phyloP scores from a whole-genome alignment of 2,888 invertebrate genomes.

The Labia minor region DNA sequence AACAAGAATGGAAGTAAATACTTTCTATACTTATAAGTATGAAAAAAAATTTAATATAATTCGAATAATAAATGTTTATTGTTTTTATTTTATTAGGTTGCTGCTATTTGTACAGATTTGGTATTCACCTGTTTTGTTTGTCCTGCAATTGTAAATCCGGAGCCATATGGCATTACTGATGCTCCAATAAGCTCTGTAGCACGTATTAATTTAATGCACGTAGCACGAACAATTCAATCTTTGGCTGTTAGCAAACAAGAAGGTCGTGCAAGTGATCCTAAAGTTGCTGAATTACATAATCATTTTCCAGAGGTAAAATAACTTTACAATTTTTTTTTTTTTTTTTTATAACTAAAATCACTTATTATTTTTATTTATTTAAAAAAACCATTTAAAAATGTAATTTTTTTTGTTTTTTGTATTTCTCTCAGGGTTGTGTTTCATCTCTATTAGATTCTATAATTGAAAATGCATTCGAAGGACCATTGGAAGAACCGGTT shows the following conservation, averaged over 20 bases:
- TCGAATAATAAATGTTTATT: too few relatives aligned
- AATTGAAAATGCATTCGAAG: constrained; percentile 40
- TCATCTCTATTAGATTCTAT: constrained; percentile 66
- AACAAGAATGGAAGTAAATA: too few relatives aligned
- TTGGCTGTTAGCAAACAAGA: constrained; percentile 77
- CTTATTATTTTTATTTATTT: not conserved
- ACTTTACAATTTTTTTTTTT: too few relatives aligned
- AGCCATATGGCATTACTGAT: constrained; percentile 87
- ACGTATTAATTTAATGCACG: constrained; percentile 77
- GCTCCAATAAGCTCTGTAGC: constrained; percentile 84
- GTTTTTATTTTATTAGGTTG: too few relatives aligned
- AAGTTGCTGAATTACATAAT: constrained; percentile 62
- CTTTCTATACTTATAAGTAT: too few relatives aligned
- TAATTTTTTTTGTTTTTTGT: too few relatives aligned
- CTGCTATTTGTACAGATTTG: constrained; percentile 76
- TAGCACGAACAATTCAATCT: constrained; percentile 88
- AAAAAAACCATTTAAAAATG: too few relatives aligned
- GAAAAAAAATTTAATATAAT: too few relatives aligned
- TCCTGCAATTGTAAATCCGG: constrained; percentile 92
- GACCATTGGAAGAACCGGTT: constrained; percentile 39
- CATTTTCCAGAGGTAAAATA: constrained; percentile 64
- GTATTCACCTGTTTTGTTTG: constrained; percentile 90
- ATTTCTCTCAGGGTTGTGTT: constrained; percentile 52
- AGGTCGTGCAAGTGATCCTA: constrained; percentile 51
- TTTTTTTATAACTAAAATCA: constrained; percentile 1